A percentile compares a stretch with the other conserved stretches of the same genome.
Evolutionary conservation across 2,113 vertebrate genomes (phyloP).

Genomic region (Tragelaphus buxtoni): DNA sequence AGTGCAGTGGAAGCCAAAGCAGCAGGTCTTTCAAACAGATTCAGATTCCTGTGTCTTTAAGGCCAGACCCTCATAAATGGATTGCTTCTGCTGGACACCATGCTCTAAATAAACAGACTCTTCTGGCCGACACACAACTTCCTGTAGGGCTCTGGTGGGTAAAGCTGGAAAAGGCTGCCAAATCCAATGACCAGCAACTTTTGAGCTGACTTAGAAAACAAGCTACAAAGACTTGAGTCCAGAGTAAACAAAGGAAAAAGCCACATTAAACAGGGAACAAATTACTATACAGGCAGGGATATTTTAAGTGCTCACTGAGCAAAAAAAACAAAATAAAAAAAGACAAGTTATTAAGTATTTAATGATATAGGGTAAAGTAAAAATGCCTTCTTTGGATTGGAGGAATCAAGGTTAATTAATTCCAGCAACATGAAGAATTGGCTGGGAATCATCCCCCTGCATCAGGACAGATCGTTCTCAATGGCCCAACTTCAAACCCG

Average conservation of each 20-base stretch:
- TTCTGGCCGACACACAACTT: slow-evolving; percentile 80
- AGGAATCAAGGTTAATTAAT: slow-evolving; percentile 42
- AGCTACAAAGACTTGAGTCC: slow-evolving; percentile 71
- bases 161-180: slow-evolving; percentile 77
- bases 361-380: slow-evolving; percentile 42
- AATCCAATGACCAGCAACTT: slow-evolving; percentile 80
- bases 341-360: slow-evolving; percentile 11
- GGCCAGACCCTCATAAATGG: slow-evolving; percentile 61
- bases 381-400: not conserved
- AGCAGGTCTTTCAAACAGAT: not conserved
- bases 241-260: slow-evolving; percentile 82
- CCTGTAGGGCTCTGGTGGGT: slow-evolving; percentile 80
- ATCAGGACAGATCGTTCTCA: slow-evolving; percentile 14
- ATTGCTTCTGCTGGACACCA: slow-evolving; percentile 75
- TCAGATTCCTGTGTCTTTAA: slow-evolving; percentile 74
- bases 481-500: slow-evolving; percentile 14
- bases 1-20: not conserved
- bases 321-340: slow-evolving; percentile 23
- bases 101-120: slow-evolving; percentile 77
- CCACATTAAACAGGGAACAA: slow-evolving; percentile 76
- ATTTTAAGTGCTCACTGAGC: slow-evolving; percentile 64
- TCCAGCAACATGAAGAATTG: slow-evolving; percentile 28
- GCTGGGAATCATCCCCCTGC: slow-evolving; percentile 13
- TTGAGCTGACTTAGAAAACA: slow-evolving; percentile 83
- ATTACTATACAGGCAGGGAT: slow-evolving; percentile 70